Evolutionary conservation across 1,140 invertebrate genomes (phyloP).

Genomic region (Drosophila varians): DNA sequence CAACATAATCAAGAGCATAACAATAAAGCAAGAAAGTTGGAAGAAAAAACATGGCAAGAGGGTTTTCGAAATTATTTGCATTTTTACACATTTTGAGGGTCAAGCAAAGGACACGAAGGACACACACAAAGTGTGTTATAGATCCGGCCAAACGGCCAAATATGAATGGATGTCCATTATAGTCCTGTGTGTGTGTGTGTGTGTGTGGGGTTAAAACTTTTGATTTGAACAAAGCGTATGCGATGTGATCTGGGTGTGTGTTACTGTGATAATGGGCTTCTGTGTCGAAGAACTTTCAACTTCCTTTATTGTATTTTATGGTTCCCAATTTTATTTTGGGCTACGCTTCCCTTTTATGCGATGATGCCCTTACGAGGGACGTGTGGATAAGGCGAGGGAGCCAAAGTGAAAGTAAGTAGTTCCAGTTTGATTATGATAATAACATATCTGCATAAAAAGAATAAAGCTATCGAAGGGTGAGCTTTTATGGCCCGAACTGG

Average conservation of each 20-base stretch:
- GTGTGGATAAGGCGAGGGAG: conserved; percentile 2
- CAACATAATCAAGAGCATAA: conserved; percentile 78
- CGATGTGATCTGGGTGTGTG: conserved; percentile 24
- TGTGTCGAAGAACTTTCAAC: conserved; percentile 79
- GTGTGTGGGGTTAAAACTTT: conserved; percentile 69
- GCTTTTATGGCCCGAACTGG: conserved; percentile 10
- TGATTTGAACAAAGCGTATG: conserved; percentile 67
- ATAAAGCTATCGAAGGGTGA: conserved; percentile 25
- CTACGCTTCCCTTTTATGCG: conserved; percentile 34
- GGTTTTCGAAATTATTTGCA: conserved; percentile 68
- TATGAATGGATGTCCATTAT: conserved; percentile 78
- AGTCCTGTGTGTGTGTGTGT: background rate
- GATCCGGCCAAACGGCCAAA: conserved; percentile 18
- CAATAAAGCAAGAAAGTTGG: conserved; percentile 57
- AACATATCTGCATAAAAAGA: conserved; percentile 40
- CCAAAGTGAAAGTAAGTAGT: conserved; percentile 39
- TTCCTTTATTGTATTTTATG: conserved; percentile 81
- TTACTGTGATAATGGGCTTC: conserved; percentile 81
- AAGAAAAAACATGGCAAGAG: conserved; percentile 14
- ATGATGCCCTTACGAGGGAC: conserved; percentile 19
- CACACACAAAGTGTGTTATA: conserved; percentile 23
- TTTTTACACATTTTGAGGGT: conserved; percentile 80
- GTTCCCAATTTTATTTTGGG: conserved; percentile 37
- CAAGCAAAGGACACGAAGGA: conserved; percentile 66
- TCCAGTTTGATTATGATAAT: conserved; percentile 69